These are phyloP conservation scores for Odocoileus virginianus DNA, from an alignment of 2,113 vertebrate genomes.

Conservation along the genomic window DNA sequence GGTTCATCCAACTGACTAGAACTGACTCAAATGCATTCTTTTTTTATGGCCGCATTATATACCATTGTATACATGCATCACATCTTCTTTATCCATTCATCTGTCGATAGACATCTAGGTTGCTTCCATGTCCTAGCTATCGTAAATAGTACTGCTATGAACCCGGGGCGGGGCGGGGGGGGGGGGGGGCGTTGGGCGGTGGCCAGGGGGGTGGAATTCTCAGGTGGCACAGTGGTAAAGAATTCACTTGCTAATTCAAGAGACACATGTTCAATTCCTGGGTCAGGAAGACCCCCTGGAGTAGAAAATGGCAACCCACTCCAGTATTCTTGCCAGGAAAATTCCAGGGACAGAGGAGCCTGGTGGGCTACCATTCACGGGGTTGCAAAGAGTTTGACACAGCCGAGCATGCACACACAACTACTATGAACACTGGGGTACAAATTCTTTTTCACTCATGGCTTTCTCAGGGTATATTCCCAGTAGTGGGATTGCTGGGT, in stretches of 20 bases:
- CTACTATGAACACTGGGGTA: neutral
- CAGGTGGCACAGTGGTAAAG: neutral
- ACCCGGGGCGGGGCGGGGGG: accelerated
- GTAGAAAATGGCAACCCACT: neutral
- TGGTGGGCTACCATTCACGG: neutral
- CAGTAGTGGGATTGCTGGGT: neutral
- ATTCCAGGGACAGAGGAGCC: neutral
- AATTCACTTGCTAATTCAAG: neutral
- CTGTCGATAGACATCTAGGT: neutral
- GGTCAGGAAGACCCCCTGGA: neutral
- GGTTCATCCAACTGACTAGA: neutral
- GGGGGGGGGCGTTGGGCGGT: neutral
- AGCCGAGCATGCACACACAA: neutral
- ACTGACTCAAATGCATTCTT: neutral
- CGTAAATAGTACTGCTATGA: neutral
- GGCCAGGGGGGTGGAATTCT: neutral
- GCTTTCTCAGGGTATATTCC: neutral
- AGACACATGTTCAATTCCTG: neutral
- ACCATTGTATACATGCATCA: neutral
- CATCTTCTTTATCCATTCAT: neutral
- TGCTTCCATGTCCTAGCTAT: neutral
- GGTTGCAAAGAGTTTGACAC: neutral
- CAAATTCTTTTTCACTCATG: neutral
- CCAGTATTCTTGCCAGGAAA: neutral
- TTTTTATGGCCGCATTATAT: neutral